Conservation (phyloP, 2,888 invertebrate species). For the Hyposoter didymator region DNA sequence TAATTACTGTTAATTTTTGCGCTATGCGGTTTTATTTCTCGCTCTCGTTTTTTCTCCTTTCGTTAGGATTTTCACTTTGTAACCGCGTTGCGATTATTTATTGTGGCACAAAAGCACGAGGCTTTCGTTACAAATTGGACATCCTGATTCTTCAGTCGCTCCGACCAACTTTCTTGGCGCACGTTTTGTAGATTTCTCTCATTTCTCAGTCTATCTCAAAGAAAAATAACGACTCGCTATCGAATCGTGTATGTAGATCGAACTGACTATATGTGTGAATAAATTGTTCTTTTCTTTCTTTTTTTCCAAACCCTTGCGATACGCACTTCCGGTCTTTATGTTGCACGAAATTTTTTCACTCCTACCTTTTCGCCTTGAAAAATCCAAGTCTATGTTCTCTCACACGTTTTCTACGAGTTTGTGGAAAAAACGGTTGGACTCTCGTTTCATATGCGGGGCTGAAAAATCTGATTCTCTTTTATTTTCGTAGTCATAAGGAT, state of each 20-base stretch:
- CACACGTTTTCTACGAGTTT: background rate
- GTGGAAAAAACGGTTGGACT: background rate
- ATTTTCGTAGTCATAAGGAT: background rate
- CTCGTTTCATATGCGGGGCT: background rate
- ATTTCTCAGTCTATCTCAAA: background rate
- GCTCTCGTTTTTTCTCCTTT: background rate
- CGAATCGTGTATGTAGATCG: constrained; percentile 35
- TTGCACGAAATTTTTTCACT: constrained; percentile 14
- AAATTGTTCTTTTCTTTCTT: constrained; percentile 47
- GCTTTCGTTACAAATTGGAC: constrained; percentile 21
- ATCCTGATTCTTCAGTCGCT: constrained; percentile 17
- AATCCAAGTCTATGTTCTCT: background rate
- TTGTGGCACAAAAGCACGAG: constrained; percentile 18
- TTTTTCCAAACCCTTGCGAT: background rate
- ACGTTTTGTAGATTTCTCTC: constrained; percentile 3
- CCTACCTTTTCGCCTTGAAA: constrained; percentile 4
- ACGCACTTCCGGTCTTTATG: background rate
- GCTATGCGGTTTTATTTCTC: background rate
- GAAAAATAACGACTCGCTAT: constrained; percentile 7
- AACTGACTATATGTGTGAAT: constrained; percentile 50
- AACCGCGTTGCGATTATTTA: constrained; percentile 17
- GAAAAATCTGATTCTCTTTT: background rate
- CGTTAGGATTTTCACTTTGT: background rate
- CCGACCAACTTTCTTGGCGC: constrained; percentile 15
- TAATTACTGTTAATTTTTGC: constrained; percentile 23